Conservation (phyloP, 2,113 vertebrate species). For the Apistogramma diplotaenia region DNA sequence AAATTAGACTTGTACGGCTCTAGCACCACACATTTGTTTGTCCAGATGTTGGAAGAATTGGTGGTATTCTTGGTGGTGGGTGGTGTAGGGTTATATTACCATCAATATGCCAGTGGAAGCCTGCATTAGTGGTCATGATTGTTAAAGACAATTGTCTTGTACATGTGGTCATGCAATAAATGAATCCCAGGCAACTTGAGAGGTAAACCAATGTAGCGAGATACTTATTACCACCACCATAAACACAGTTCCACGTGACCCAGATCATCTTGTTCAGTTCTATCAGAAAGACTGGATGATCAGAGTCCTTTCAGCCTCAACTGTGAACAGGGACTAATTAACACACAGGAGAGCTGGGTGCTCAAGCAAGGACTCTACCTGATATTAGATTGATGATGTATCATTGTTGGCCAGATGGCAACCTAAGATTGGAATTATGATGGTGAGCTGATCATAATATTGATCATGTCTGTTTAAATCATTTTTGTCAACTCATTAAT, state of each 20-base stretch:
- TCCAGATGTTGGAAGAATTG: too few species aligned
- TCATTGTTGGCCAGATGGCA: neutral
- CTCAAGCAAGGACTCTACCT: conserved; percentile 4
- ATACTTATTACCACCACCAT: too few species aligned
- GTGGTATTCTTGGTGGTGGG: too few species aligned
- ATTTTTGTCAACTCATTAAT: neutral
- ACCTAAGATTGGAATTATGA: neutral
- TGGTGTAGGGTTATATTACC: too few species aligned
- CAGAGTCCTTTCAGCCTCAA: conserved; percentile 13
- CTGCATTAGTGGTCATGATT: neutral
- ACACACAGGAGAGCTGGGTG: conserved; percentile 3
- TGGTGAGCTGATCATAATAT: neutral
- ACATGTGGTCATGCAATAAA: too few species aligned
- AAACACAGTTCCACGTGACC: too few species aligned
- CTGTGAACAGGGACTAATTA: conserved; percentile 49
- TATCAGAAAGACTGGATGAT: neutral
- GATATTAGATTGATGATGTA: conserved; percentile 16
- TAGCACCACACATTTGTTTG: too few species aligned
- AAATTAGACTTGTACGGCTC: too few species aligned
- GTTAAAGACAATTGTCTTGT: neutral
- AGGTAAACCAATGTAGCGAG: too few species aligned
- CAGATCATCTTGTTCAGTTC: too few species aligned
- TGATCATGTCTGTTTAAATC: neutral
- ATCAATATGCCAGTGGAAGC: neutral
- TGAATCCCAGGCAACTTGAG: too few species aligned